Conservation (phyloP, 2,888 invertebrate species). For the Agrotis segetum region DNA sequence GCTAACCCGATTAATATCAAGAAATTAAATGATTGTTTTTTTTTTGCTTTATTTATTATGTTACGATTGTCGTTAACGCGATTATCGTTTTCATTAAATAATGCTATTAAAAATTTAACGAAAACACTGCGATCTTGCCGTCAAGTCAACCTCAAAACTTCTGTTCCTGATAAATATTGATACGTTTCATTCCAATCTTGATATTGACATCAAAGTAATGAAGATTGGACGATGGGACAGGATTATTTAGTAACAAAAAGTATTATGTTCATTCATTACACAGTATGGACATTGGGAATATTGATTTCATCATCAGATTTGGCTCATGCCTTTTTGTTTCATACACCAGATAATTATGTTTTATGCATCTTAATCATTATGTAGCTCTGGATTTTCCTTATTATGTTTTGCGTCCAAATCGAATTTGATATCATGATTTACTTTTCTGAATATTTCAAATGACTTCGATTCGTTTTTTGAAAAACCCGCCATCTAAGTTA, state of each 20-base stretch:
- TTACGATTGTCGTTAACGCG: conserved; percentile 40
- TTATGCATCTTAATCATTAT: conserved; percentile 12
- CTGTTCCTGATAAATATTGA: conserved; percentile 39
- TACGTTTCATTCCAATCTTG: conserved; percentile 48
- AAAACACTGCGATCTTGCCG: conserved; percentile 54
- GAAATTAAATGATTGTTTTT: conserved; percentile 57
- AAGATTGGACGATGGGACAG: conserved; percentile 65
- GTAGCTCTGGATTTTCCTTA: conserved; percentile 3
- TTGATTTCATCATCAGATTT: conserved; percentile 49
- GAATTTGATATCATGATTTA: conserved; percentile 1
- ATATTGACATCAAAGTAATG: conserved; percentile 60
- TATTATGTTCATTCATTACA: conserved; percentile 64
- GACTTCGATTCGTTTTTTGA: too few relatives aligned
- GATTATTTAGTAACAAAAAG: conserved; percentile 60
- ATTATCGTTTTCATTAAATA: conserved; percentile 56
- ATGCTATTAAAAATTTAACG: conserved; percentile 58
- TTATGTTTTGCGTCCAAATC: background rate
- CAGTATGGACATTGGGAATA: conserved; percentile 42
- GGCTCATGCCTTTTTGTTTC: conserved; percentile 55
- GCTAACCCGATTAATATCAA: conserved; percentile 43
- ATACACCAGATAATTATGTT: conserved; percentile 20
- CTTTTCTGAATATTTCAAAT: background rate
- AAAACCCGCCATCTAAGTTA: background rate
- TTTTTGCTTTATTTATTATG: conserved; percentile 44
- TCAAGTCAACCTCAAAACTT: conserved; percentile 44